A percentile compares a stretch with the other conserved stretches of the same genome.
These are phyloP conservation scores for Holacanthella duospinosa DNA, from an alignment of 2,888 invertebrate species.

Conservation along the genomic window DNA sequence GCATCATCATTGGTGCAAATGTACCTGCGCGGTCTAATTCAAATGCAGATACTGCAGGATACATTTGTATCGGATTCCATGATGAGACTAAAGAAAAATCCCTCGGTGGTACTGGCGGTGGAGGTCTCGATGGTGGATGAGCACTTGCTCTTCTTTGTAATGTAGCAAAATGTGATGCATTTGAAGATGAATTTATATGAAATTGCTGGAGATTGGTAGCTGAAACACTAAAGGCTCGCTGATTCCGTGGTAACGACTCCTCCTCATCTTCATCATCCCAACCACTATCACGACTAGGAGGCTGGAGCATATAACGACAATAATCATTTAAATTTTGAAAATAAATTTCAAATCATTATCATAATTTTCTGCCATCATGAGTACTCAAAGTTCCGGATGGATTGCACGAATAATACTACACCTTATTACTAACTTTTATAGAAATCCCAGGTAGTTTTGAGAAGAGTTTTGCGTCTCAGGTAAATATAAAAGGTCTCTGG, in stretches of 20 bases:
- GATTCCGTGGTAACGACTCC: constrained; percentile 31
- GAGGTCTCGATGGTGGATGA: constrained; percentile 27
- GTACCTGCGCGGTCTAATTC: constrained; percentile 24
- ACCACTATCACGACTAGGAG: constrained; percentile 43
- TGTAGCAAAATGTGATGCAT: constrained; percentile 35
- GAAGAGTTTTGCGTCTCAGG: no score
- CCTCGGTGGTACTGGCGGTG: constrained; percentile 31
- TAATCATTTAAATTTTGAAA: constrained; percentile 5
- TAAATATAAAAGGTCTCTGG: no score
- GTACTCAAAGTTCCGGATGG: no score
- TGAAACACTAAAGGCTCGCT: constrained; percentile 44
- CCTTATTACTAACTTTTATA: no score
- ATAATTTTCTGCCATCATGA: no score
- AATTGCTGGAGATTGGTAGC: constrained; percentile 27
- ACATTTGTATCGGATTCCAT: constrained; percentile 21
- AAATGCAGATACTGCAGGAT: constrained; percentile 27
- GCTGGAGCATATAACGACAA: constrained; percentile 39
- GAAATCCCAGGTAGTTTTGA: no score
- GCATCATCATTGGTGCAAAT: constrained; percentile 17
- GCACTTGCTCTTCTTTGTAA: constrained; percentile 21
- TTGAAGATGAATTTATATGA: constrained; percentile 26
- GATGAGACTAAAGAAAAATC: no score
- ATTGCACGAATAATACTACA: no score
- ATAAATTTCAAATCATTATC: no score
- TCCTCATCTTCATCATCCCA: constrained; percentile 34